Evolutionary conservation across 2,113 vertebrate species (phyloP).

Genomic region (Macrotis lagotis): DNA sequence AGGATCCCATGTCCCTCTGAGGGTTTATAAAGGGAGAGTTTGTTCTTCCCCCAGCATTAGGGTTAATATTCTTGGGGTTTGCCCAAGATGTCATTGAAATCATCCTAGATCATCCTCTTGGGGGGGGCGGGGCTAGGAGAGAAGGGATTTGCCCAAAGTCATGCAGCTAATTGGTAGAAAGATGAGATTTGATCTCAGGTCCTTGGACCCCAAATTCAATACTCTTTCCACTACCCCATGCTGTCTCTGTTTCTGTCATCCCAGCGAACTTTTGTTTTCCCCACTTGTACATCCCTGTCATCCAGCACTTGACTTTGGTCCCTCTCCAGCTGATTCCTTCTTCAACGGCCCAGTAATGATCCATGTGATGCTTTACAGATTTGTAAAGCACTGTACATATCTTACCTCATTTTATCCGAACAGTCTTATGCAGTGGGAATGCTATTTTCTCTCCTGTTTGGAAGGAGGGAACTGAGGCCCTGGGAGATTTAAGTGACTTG

Average conservation of each 20-base stretch:
- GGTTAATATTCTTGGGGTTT: neutral
- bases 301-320: neutral
- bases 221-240: neutral
- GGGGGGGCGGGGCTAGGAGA: neutral
- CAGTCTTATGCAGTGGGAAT: neutral
- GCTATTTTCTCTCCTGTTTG: neutral
- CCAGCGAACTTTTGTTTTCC: neutral
- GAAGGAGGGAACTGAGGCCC: neutral
- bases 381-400: neutral
- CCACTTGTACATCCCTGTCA: neutral
- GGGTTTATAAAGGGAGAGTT: neutral
- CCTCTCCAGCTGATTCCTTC: neutral
- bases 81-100: neutral
- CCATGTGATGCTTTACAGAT: neutral
- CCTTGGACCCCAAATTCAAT: neutral
- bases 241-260: neutral
- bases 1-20: neutral
- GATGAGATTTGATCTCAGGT: neutral
- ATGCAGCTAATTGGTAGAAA: neutral
- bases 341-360: neutral
- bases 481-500: neutral
- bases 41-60: neutral
- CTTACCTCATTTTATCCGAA: neutral
- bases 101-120: neutral
- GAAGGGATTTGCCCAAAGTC: neutral